Base-by-base conservation (phyloP, 2,113 vertebrate species). In the Aptenodytes forsteri region DNA sequence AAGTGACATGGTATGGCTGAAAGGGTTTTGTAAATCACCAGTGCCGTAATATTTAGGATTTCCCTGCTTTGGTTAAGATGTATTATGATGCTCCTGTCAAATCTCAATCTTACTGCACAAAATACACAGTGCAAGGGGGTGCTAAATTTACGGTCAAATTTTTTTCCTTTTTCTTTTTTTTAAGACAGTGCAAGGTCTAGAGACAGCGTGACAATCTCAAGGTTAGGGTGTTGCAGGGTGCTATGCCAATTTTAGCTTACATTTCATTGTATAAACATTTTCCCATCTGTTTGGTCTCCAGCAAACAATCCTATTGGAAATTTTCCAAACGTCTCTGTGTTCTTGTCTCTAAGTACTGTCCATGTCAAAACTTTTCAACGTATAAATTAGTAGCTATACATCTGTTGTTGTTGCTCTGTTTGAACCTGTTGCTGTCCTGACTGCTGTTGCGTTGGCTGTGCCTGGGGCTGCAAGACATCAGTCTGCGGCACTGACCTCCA, bases 341-440 rank as follows among this genome's bases (percentile, higher is more conserved):
- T 16, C 52, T 90, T 79, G 77, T 88, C 90, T 94, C 58, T 87
- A 62, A 78, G 91, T 16, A 26, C 44, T 36, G 75, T 87, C 69
- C 90, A 47, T 2, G 55, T 75, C 52, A 82, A 82, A 78, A 34
- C 62, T 54, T 81, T n/a, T 52, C 13, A 5, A 52, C 36, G 47
- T 56, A 67, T 47, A 88, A 86, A 95, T 98, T 97, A 99, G 97
- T 99, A 99, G 98, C 99, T 99, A 97, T 99, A 99, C 99, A 99
- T 99, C 97, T 99, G 99, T 85, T 98, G 98, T 73, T 99, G 99
- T 64, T 98, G 97, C 66, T 98, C 98, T 4, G 98, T 96, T 13
- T 87, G 98, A 12, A 98, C 98, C 61, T 97, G 97, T 20, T 97
- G 96, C 86, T 98, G 98, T 27, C 98, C 86, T 1, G 98, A 96